Percentiles rank a stretch among this genome's conserved stretches.
phyloP scores from a whole-genome alignment of 1,140 invertebrate species.

The Bombus huntii region DNA sequence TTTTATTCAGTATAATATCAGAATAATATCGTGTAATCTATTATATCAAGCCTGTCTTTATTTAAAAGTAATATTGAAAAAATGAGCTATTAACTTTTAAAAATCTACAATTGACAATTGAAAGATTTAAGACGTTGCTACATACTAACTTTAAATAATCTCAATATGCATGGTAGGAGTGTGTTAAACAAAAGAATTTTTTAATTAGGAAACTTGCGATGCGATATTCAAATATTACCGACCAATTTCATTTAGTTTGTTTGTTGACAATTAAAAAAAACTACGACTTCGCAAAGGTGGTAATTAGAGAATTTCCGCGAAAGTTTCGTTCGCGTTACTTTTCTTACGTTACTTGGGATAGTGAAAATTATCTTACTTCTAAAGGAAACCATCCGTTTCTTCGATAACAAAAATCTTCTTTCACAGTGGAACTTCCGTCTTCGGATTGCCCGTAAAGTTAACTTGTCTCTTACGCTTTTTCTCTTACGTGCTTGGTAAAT shows the following conservation, averaged over 20 bases:
- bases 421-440: neutral
- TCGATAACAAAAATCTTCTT: slow-evolving; percentile 2
- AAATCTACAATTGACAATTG: neutral
- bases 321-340: neutral
- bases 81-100: neutral
- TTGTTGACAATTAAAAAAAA: neutral
- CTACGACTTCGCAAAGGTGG: neutral
- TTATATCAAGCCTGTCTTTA: neutral
- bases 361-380: slow-evolving; percentile 24
- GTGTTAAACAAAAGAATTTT: neutral
- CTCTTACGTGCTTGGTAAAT: slow-evolving; percentile 1
- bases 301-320: neutral
- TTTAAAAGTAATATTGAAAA: neutral
- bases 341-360: neutral
- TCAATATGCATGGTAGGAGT: neutral
- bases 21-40: neutral
- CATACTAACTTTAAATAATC: neutral
- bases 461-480: neutral
- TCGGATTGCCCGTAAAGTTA: neutral
- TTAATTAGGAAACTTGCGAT: neutral
- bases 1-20: neutral
- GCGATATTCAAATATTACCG: neutral
- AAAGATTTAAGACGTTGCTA: neutral
- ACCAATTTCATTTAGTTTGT: neutral
- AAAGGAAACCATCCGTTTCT: neutral